Evolutionary conservation across 2,113 vertebrate genomes (phyloP), one percentile per base, ranked within the genome.

Genomic region (Gallinago jamesoni): DNA sequence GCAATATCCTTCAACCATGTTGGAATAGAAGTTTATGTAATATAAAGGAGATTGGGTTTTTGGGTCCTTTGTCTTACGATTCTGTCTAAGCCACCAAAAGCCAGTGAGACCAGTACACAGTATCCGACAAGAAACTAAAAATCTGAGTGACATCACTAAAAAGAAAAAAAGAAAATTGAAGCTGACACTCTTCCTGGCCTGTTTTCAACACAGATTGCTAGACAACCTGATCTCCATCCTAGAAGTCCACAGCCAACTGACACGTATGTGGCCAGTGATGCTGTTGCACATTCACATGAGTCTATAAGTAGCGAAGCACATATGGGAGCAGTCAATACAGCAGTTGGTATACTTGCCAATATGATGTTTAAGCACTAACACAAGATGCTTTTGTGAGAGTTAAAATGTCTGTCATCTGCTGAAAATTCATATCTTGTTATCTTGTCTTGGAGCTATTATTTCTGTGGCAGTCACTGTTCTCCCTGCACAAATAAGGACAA

Each of bases 281-380:
- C 33, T 76, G 41, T 25, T 53, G 47, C 37, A 43, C 1, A 0
- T 67, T 84, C 1, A 1, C 4, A 0, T 31, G 47, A 86, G 24
- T 48, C 52, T 76, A 0, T 35, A 69, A 79, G 82, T 22, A 69
- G 41, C 30, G 37, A 67, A 74, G 37, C 31, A 63, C n/a, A 7
- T 39, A 47, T 31, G 72, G 73, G 60, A 81, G 23, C 43, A 67
- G 64, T 68, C 82, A 80, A 5, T 59, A 28, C 64, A 90, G 55
- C 52, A 86, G 47, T 72, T 59, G 52, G 48, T 66, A 37, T 10
- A 35, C 43, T 89, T 84, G 66, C 57, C 55, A 66, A 35, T 74
- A 56, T 69, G 64, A 89, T 62, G 57, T 28, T 86, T 37, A 82
- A 60, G 27, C 41, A 25, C 41, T 83, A 80, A 15, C 17, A 37